A percentile compares a stretch with the other conserved stretches of the same genome.
Conservation (phyloP, 2,113 vertebrate species). For the Oryzias celebensis region DNA sequence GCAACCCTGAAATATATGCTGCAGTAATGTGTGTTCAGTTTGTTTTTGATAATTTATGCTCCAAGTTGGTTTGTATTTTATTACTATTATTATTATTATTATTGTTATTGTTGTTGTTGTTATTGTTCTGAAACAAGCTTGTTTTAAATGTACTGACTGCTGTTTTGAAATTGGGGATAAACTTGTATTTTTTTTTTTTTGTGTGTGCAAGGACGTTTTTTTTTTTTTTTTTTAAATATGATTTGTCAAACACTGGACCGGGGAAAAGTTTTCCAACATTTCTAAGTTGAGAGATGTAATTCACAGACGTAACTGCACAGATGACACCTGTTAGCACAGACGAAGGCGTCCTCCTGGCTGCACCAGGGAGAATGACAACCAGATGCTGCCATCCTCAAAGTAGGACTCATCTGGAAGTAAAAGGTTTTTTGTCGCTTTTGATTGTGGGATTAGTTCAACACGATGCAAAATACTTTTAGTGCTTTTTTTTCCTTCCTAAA, state of each 20-base stretch:
- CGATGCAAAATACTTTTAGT: constrained; percentile 45
- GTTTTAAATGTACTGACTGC: constrained; percentile 81
- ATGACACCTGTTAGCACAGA: constrained; percentile 58
- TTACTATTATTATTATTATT: constrained; percentile 65
- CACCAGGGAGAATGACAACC: constrained; percentile 30
- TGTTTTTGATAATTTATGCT: constrained; percentile 78
- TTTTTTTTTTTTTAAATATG: constrained; percentile 70
- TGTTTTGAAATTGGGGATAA: constrained; percentile 79
- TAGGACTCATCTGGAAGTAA: constrained; percentile 35
- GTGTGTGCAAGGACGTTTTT: not conserved
- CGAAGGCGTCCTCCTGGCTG: constrained; percentile 48
- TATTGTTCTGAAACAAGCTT: constrained; percentile 76
- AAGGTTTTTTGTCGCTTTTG: constrained; percentile 37
- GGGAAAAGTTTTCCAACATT: constrained; percentile 77
- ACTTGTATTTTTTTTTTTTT: constrained; percentile 40
- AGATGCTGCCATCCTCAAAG: constrained; percentile 37
- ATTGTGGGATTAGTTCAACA: constrained; percentile 34
- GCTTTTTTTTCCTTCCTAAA: constrained; percentile 44
- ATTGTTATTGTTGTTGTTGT: constrained; percentile 56
- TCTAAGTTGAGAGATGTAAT: constrained; percentile 74
- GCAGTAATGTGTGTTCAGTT: constrained; percentile 75
- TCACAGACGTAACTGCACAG: constrained; percentile 76
- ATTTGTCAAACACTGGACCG: constrained; percentile 86
- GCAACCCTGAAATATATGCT: constrained; percentile 83
- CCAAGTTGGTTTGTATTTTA: constrained; percentile 75